phyloP scores from a whole-genome alignment of 2,113 vertebrate genomes.

The Notechis scutatus region DNA sequence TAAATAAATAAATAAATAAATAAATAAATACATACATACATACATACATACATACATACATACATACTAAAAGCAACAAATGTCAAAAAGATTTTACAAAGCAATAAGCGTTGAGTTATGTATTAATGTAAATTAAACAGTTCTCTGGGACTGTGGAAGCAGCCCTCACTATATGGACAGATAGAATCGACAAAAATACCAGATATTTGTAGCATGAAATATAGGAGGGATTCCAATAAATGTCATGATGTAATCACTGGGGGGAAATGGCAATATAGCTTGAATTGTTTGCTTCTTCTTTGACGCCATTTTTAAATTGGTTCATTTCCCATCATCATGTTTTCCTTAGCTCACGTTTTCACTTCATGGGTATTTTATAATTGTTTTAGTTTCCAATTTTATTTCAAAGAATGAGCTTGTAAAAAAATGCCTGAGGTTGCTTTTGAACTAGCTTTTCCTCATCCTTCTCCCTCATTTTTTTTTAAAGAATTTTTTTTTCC shows the following conservation, averaged over 20 bases:
- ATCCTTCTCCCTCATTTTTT: constrained; percentile 3
- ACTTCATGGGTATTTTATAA: constrained; percentile 39
- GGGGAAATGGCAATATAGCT: background rate
- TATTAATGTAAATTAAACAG: background rate
- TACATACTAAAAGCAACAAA: background rate
- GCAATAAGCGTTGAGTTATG: background rate
- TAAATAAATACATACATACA: no score
- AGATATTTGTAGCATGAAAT: background rate
- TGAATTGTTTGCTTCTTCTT: background rate
- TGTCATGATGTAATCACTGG: background rate
- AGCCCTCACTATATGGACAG: background rate
- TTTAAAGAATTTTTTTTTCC: constrained; percentile 27
- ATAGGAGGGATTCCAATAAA: background rate
- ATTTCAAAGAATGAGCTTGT: constrained; percentile 41
- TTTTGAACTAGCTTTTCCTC: constrained; percentile 7
- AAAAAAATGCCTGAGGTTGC: constrained; percentile 32
- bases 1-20: no score
- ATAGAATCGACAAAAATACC: constrained; percentile 7
- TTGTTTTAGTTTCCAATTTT: constrained; percentile 46
- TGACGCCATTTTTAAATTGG: background rate
- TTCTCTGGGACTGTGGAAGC: background rate
- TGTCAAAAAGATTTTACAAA: background rate
- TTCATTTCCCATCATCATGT: background rate
- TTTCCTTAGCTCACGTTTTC: constrained; percentile 24
- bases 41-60: no score